Base-by-base conservation (phyloP, 64 coral and sea anemone genomes). In the Pachyseris speciosa region DNA sequence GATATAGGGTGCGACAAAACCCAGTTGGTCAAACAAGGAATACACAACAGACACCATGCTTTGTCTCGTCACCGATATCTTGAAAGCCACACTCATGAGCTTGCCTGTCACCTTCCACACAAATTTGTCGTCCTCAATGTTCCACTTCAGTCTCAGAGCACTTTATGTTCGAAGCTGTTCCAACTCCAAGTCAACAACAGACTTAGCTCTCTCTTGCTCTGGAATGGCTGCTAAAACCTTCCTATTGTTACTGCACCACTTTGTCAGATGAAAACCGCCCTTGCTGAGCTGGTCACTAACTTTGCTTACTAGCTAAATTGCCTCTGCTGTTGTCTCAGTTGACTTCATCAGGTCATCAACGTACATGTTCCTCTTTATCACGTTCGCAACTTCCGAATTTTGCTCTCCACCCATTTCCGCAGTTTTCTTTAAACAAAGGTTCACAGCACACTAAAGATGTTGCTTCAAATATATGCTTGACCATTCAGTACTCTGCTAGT, bases 191-290 rank as follows among this genome's bases (percentile, higher is more conserved):
- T 87, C 58, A 2, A 72, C 86, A 7, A 89, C 53, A 42, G 72
- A 5, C 2, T 73, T 60, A 55, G 68, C 67, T 38, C 49, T 63
- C 52, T 77, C 71, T 60, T 52, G 65, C 17, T 89, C 57, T 89
- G 86, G 72, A 64, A 89, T 33, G 39, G 85, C 42, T 31, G 70
- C 69, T 76, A 76, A 63, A 11, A 88, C 71, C 53, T 24, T 60
- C 37, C 53, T 42, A 11, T 75, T 37, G 29, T 75, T 75, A 44
- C 70, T 76, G 24, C 74, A 76, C 85, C 50, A 88, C 43, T 88
- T 89, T 64, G 72, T 89, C 37, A 89, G 64, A 89, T 65, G 86
- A 30, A 89, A 89, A 42, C 86, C 87, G 12, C 74, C 87, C 44
- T 90, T 80, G 74, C 19, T 73, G 11, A 94, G 72, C 27, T 59